Conservation (phyloP, 2,888 invertebrate species). For the Notodonta dromedarius region DNA sequence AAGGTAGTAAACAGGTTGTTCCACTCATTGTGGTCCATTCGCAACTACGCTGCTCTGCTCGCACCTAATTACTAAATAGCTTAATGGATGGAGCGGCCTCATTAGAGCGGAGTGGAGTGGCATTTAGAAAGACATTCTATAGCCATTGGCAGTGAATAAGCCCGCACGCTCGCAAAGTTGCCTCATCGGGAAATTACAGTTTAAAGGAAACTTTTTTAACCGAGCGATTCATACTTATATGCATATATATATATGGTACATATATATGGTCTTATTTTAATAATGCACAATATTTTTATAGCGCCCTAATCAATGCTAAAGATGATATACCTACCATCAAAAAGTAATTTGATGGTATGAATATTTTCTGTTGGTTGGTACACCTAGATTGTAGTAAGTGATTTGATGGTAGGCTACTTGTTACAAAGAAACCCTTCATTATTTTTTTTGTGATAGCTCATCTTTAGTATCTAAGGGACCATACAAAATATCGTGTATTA, state of each 20-base stretch:
- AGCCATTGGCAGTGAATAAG: constrained; percentile 34
- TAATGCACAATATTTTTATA: too few species aligned
- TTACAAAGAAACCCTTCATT: too few species aligned
- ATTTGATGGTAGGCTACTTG: too few species aligned
- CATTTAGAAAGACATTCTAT: constrained; percentile 56
- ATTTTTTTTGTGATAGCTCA: too few species aligned
- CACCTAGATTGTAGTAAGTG: too few species aligned
- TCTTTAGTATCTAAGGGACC: too few species aligned
- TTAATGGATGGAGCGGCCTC: constrained; percentile 71
- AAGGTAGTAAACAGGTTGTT: constrained; percentile 51
- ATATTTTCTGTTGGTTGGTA: too few species aligned
- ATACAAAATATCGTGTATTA: too few species aligned
- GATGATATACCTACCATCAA: too few species aligned
- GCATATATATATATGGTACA: background rate
- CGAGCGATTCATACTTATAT: background rate
- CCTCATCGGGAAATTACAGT: constrained; percentile 32
- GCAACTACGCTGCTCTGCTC: constrained; percentile 48
- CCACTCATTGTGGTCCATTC: constrained; percentile 57
- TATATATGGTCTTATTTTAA: too few species aligned
- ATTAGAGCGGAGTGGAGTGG: constrained; percentile 62
- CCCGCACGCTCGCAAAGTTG: constrained; percentile 30
- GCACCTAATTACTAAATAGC: constrained; percentile 77
- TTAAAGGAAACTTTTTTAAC: constrained; percentile 23
- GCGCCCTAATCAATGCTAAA: too few species aligned
- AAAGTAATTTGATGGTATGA: too few species aligned